Evolutionary conservation across 2,888 invertebrate species (phyloP).

Genomic region (Resseliella maxima): DNA sequence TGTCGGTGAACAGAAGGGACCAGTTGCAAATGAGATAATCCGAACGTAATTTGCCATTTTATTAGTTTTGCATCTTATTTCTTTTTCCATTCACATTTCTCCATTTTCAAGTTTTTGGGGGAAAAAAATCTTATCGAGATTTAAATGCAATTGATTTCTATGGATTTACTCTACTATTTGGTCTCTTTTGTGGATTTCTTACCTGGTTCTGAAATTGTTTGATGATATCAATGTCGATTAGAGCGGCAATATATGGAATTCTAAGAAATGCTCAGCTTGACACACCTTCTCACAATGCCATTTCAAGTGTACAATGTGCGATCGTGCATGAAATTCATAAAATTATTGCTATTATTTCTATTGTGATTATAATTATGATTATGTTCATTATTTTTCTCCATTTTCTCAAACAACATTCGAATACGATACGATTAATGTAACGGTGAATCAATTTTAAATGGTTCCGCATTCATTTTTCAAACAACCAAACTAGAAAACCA

Average conservation of each 20-base stretch:
- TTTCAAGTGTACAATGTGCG: not conserved
- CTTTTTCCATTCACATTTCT: not conserved
- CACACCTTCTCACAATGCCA: not conserved
- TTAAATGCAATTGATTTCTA: not conserved
- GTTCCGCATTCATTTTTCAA: not conserved
- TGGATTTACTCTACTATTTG: not conserved
- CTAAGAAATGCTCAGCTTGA: not conserved
- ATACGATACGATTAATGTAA: not conserved
- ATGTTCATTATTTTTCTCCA: not conserved
- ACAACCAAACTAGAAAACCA: not conserved
- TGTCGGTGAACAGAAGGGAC: not conserved
- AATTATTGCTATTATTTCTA: not conserved
- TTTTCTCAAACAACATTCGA: not conserved
- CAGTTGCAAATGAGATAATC: not conserved
- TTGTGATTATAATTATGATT: slow-evolving; percentile 39
- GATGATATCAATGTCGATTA: slow-evolving; percentile 12
- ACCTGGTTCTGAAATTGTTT: not conserved
- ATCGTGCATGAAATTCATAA: slow-evolving; percentile 27
- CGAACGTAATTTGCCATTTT: slow-evolving; percentile 26
- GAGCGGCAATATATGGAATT: slow-evolving; percentile 29
- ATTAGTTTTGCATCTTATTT: slow-evolving; percentile 48
- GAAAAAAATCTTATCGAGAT: no score
- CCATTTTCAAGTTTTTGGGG: not conserved
- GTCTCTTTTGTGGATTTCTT: no score
- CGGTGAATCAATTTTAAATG: not conserved